These are phyloP conservation scores for Podarcis raffonei DNA, from an alignment of 2,113 vertebrate genomes.

Conservation along the genomic window DNA sequence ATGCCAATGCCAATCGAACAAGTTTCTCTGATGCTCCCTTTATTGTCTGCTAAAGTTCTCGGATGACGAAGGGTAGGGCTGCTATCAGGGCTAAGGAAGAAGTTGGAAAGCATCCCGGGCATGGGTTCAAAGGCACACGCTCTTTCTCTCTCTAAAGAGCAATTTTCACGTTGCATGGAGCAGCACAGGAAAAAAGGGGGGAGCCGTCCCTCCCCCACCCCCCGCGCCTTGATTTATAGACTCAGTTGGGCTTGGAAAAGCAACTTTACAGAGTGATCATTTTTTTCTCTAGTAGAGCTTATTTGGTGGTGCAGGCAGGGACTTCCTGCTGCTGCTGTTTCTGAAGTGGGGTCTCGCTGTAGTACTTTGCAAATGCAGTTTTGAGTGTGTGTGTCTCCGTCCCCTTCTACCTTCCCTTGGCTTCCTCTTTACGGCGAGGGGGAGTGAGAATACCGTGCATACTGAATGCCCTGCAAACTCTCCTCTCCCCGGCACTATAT, in stretches of 20 bases:
- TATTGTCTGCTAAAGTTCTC: conserved; percentile 49
- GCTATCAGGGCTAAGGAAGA: conserved; percentile 52
- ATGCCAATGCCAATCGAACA: conserved; percentile 52
- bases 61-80: background rate
- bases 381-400: background rate
- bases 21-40: conserved; percentile 58
- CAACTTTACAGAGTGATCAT: conserved; percentile 32
- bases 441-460: too few relatives aligned
- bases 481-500: background rate
- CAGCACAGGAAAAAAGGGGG: background rate
- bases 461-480: background rate
- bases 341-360: background rate
- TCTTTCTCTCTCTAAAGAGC: background rate
- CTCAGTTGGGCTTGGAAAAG: background rate
- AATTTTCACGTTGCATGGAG: background rate
- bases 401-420: too few relatives aligned
- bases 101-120: conserved; percentile 47
- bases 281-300: background rate
- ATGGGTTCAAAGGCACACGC: background rate
- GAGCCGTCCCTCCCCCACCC: background rate
- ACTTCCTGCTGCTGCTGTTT: conserved; percentile 23
- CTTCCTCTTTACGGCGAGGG: too few relatives aligned
- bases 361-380: background rate
- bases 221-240: background rate
- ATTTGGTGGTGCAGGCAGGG: background rate